These are phyloP conservation scores for Trinectes maculatus DNA, from an alignment of 2,113 vertebrate species.

Conservation along the genomic window DNA sequence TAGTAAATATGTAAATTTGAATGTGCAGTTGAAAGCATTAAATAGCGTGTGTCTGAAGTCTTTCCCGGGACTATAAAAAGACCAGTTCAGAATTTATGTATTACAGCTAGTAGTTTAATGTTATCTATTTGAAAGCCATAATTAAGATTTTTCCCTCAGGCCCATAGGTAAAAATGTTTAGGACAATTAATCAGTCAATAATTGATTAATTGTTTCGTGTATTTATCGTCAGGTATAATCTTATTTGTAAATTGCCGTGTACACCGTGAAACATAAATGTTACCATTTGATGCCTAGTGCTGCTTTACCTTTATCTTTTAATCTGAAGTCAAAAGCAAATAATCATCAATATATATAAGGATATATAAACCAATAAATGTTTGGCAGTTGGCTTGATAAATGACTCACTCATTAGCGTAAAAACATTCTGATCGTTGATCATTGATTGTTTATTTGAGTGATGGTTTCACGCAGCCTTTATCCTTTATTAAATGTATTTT, in stretches of 20 bases:
- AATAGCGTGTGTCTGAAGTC: neutral
- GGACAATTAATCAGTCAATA: no score
- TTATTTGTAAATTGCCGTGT: neutral
- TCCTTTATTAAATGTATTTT: neutral
- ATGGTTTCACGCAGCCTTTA: no score
- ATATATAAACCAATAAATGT: neutral
- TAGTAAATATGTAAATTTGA: neutral
- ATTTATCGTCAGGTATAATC: neutral
- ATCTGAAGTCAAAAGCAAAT: no score
- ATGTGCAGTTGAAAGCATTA: neutral
- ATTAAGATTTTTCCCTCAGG: no score
- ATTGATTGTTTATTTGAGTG: neutral
- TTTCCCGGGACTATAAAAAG: neutral
- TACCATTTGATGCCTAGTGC: neutral
- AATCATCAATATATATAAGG: no score
- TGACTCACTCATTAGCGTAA: neutral
- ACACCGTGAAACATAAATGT: neutral
- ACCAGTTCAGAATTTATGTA: neutral
- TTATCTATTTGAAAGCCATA: no score
- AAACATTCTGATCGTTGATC: neutral
- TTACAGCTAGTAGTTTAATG: no score
- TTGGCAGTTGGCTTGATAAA: neutral
- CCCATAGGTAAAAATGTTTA: no score
- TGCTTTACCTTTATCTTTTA: no score
- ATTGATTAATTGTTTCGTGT: neutral